Conservation (phyloP, 2,888 invertebrate species). For the Deilephila porcellus region DNA sequence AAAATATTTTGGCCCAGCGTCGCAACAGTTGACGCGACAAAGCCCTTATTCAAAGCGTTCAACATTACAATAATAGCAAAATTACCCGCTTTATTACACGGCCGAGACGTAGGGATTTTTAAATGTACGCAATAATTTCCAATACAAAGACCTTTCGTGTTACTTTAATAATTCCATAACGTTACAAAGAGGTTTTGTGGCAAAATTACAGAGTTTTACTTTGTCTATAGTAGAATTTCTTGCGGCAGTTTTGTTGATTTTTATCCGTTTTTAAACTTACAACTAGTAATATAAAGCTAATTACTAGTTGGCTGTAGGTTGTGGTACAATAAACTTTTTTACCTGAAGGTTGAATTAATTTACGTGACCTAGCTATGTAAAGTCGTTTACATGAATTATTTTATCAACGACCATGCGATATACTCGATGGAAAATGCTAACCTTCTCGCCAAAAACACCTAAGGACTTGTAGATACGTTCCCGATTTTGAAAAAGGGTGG, state of each 20-base stretch:
- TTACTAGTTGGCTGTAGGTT: neutral
- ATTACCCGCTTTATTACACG: conserved; percentile 25
- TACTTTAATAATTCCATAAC: conserved; percentile 14
- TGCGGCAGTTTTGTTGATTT: conserved; percentile 28
- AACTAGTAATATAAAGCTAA: conserved; percentile 1
- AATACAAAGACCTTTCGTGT: conserved; percentile 22
- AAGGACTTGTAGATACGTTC: no score
- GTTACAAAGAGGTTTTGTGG: conserved; percentile 26
- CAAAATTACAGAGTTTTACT: conserved; percentile 20
- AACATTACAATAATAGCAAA: conserved; percentile 18
- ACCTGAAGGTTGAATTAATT: neutral
- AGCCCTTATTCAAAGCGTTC: conserved; percentile 12
- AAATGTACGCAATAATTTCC: conserved; percentile 28
- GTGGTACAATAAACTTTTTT: neutral
- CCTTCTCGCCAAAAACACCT: no score
- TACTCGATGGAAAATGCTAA: no score
- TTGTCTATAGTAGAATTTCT: conserved; percentile 17
- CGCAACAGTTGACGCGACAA: neutral
- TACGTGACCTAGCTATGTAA: no score
- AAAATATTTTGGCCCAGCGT: neutral
- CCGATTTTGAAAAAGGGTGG: no score
- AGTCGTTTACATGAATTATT: no score
- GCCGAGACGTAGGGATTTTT: conserved; percentile 9
- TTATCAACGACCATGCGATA: no score
- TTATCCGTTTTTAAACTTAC: neutral